Percentiles rank a stretch among this genome's conserved stretches.
Conservation (phyloP, 2,113 vertebrate species). For the Nothobranchius furzeri region DNA sequence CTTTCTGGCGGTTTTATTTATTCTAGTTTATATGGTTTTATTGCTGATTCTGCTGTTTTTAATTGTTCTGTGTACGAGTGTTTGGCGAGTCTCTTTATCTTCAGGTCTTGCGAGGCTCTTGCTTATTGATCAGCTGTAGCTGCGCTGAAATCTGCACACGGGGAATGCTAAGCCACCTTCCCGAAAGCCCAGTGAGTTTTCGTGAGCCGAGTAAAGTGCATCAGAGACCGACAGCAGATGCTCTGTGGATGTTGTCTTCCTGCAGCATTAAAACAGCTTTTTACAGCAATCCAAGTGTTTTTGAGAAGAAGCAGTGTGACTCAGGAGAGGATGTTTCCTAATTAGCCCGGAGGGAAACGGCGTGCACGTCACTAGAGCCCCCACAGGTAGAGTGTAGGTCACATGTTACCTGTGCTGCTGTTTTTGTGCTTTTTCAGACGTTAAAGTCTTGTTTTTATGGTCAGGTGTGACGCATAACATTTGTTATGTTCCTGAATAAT, state of each 20-base stretch:
- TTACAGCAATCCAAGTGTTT: constrained; percentile 9
- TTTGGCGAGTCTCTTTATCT: neutral
- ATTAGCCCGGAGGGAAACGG: constrained; percentile 41
- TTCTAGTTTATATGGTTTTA: no score
- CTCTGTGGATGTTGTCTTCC: constrained; percentile 1
- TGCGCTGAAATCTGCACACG: constrained; percentile 25
- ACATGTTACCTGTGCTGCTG: neutral
- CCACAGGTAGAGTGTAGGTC: neutral
- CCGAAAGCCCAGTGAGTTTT: no score
- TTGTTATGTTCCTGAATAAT: no score
- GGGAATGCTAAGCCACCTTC: neutral
- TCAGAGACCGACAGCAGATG: neutral
- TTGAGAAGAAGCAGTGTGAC: constrained; percentile 31
- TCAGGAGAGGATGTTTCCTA: constrained; percentile 32
- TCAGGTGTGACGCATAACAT: neutral
- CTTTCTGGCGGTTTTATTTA: no score
- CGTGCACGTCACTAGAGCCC: constrained; percentile 16
- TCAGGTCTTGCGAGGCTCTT: neutral
- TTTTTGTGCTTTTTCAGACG: neutral
- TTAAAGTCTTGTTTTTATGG: neutral
- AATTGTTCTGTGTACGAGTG: no score
- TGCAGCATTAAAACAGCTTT: constrained; percentile 7
- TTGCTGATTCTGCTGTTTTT: no score
- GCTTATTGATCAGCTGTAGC: constrained; percentile 33
- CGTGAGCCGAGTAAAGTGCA: neutral